Conservation (phyloP, 2,888 invertebrate genomes). For the Boloria euphrosyne region DNA sequence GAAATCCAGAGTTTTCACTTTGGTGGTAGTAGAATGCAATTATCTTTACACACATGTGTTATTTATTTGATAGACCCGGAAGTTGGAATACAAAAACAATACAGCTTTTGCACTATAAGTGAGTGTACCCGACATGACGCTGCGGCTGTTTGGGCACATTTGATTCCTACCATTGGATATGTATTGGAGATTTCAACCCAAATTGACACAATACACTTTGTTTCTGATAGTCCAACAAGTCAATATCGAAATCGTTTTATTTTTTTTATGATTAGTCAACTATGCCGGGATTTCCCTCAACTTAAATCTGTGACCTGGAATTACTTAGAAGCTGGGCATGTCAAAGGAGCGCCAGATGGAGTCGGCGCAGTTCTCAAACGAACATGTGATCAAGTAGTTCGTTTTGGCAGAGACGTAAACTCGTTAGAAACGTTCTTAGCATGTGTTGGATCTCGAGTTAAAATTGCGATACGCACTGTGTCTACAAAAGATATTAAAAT, state of each 20-base stretch:
- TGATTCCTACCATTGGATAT: slow-evolving; percentile 25
- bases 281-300: slow-evolving; percentile 26
- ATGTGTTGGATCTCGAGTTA: too few relatives aligned
- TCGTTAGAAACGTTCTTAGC: slow-evolving; percentile 16
- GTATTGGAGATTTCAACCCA: not conserved
- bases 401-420: slow-evolving; percentile 25
- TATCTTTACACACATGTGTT: slow-evolving; percentile 32
- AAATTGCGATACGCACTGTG: too few relatives aligned
- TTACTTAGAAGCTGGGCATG: slow-evolving; percentile 37
- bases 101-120: slow-evolving; percentile 30
- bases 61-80: not conserved
- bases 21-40: slow-evolving; percentile 28
- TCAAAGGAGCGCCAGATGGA: slow-evolving; percentile 41
- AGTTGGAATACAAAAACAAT: too few relatives aligned
- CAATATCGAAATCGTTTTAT: slow-evolving; percentile 39
- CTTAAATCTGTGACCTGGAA: slow-evolving; percentile 37
- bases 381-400: slow-evolving; percentile 29
- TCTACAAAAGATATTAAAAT: not conserved
- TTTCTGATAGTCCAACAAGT: slow-evolving; percentile 31
- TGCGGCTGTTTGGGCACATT: slow-evolving; percentile 37
- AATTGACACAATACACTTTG: slow-evolving; percentile 34
- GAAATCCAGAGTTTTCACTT: slow-evolving; percentile 34
- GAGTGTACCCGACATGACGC: slow-evolving; percentile 35
- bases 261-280: slow-evolving; percentile 29
- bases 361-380: slow-evolving; percentile 38